These are phyloP conservation scores for Notarius quadriscutis DNA, from an alignment of 2,113 vertebrate species.

Conservation along the genomic window DNA sequence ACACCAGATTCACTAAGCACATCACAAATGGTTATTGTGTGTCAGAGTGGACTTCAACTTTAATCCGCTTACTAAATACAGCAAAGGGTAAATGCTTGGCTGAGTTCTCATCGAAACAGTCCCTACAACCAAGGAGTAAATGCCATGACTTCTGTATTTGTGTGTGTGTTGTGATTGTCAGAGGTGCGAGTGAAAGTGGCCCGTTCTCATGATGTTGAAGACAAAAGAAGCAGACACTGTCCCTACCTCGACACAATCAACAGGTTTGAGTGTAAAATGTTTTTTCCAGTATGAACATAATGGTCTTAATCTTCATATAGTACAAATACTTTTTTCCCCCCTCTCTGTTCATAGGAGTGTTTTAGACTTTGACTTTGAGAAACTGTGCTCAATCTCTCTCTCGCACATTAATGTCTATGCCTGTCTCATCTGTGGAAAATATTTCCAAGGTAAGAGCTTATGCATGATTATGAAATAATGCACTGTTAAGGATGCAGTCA, in stretches of 20 bases:
- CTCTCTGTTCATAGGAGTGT: constrained; percentile 80
- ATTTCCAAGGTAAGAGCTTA: constrained; percentile 84
- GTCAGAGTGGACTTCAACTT: not conserved
- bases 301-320: not conserved
- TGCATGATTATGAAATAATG: not conserved
- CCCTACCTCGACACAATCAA: constrained; percentile 96
- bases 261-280: constrained; percentile 69
- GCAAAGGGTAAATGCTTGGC: not conserved
- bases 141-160: not conserved
- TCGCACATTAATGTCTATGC: constrained; percentile 96
- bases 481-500: not conserved
- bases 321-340: not conserved
- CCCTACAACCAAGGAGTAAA: not conserved
- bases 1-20: not conserved
- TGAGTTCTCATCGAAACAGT: not conserved
- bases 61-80: not conserved
- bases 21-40: not conserved
- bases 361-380: constrained; percentile 96
- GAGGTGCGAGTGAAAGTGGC: constrained; percentile 62
- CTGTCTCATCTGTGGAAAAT: constrained; percentile 95
- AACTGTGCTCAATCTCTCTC: constrained; percentile 93
- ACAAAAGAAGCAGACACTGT: constrained; percentile 90
- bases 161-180: constrained; percentile 15
- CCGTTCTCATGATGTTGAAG: constrained; percentile 72
- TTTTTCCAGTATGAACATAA: not conserved